Base-by-base conservation (phyloP, 2,113 vertebrate genomes). In the Oreochromis tanganicae region DNA sequence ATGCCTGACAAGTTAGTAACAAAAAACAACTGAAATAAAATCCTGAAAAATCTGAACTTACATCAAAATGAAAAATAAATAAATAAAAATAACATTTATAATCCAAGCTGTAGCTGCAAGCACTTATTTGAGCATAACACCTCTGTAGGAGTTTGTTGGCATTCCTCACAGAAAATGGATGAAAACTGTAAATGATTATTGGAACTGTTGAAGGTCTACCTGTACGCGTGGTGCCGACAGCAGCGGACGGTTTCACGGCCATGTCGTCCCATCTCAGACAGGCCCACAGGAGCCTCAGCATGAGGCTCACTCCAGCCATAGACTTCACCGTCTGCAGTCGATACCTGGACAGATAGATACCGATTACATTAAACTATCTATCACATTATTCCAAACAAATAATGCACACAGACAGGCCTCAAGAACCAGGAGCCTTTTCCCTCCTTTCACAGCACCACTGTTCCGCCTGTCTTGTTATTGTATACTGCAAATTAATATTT, bases 231-330 rank as follows among this genome's bases (percentile, higher is more conserved):
- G 98, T 98, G 83, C 98, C 97, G 6, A 97, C 98, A 32, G 97
- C 97, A 16, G 98, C 97, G 6, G 98, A 99, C 2, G 98, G 98
- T 94, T 99, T 99, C 75, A 99, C 98, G 3, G 98, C 98, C 99
- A 99, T 99, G 92, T 99, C 98, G 55, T 99, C 99, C 99, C 99
- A 99, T 82, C 98, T 96, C 89, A 99, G 96, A 89, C 97, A 98
- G 4, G 98, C 98, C 99, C 99, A 99, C 43, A 99, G 93, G 12
- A 99, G 96, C 43, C 99, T 96, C 84, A 99, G 90, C 99, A 99
- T 99, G 41, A 99, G 97, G 93, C 98, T 99, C 89, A 99, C 98
- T 71, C 98, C 98, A 4, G 98, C 98, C 93, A 99, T 94, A 16
- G 98, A 98, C 91, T 96, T 98, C 3, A 99, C 99, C 0, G 99